Evolutionary conservation across 1,140 invertebrate species (phyloP).

Genomic region (Drosophila kurseongensis): DNA sequence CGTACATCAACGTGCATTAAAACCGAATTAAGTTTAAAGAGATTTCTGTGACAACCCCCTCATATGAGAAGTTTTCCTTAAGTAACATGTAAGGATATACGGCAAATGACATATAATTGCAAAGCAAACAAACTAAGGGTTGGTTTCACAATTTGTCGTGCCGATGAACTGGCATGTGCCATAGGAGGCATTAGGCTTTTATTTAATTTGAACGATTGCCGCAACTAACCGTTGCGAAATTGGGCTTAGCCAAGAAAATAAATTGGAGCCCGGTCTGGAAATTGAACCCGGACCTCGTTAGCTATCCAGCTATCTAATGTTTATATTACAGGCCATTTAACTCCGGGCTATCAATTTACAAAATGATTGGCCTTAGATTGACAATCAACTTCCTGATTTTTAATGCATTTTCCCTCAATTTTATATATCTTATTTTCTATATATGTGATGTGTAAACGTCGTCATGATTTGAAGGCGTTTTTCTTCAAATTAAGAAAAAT

Average conservation of each 20-base stretch:
- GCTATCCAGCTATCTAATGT: not conserved
- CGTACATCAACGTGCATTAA: too few species aligned
- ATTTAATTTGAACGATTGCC: not conserved
- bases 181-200: not conserved
- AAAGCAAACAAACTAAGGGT: slow-evolving; percentile 1
- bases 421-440: not conserved
- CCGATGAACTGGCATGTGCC: slow-evolving; percentile 5
- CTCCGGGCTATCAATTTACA: slow-evolving; percentile 12
- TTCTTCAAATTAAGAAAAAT: not conserved
- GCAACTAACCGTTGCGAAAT: slow-evolving; percentile 8
- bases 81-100: not conserved
- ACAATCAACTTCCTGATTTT: slow-evolving; percentile 12
- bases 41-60: too few species aligned
- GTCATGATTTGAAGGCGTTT: not conserved
- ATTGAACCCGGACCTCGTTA: slow-evolving; percentile 6
- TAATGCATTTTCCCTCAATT: slow-evolving; percentile 1
- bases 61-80: slow-evolving; percentile 1
- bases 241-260: not conserved
- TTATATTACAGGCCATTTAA: slow-evolving; percentile 6
- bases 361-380: slow-evolving; percentile 11
- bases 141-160: slow-evolving; percentile 9
- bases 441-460: not conserved
- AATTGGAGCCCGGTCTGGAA: too few species aligned
- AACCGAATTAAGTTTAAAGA: too few species aligned
- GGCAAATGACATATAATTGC: not conserved